phyloP scores from a whole-genome alignment of 2,113 vertebrate genomes.

The Tenebrosternarchus preto region DNA sequence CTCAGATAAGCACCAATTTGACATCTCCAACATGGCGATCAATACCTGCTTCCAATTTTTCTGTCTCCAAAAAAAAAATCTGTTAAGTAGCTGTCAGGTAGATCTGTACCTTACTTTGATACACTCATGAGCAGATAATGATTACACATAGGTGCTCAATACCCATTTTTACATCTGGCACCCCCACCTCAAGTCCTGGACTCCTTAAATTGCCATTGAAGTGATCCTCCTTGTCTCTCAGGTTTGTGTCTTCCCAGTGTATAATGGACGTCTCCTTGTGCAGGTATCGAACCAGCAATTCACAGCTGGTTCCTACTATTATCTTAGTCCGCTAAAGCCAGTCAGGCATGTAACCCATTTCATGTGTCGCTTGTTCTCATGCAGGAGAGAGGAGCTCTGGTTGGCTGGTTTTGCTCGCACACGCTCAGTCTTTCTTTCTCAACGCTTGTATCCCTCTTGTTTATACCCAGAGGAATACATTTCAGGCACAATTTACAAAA shows the following conservation, averaged over 20 bases:
- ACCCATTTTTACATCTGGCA: slow-evolving; percentile 32
- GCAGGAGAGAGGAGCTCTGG: slow-evolving; percentile 12
- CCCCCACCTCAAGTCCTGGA: slow-evolving; percentile 36
- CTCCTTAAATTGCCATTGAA: slow-evolving; percentile 34
- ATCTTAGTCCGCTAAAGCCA: slow-evolving; percentile 54
- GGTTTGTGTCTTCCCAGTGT: slow-evolving; percentile 27
- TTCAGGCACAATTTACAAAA: no score
- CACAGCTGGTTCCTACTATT: slow-evolving; percentile 58
- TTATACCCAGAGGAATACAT: background rate
- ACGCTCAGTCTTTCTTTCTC: background rate
- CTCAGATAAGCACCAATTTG: background rate
- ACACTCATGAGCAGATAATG: slow-evolving; percentile 37
- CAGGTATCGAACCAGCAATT: slow-evolving; percentile 58
- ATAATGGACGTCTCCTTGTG: slow-evolving; percentile 44
- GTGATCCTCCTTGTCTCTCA: background rate
- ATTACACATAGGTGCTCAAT: slow-evolving; percentile 41
- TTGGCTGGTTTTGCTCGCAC: slow-evolving; percentile 9
- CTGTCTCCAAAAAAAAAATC: background rate
- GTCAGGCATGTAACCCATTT: slow-evolving; percentile 62
- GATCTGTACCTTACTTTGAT: slow-evolving; percentile 31
- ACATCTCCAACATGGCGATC: slow-evolving; percentile 16
- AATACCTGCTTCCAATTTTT: slow-evolving; percentile 22
- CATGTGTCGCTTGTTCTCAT: slow-evolving; percentile 55
- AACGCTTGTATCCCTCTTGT: background rate
- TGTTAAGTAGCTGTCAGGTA: slow-evolving; percentile 41